Conservation (phyloP, 2,797 vertebrate genomes). For the Liasis olivaceus region DNA sequence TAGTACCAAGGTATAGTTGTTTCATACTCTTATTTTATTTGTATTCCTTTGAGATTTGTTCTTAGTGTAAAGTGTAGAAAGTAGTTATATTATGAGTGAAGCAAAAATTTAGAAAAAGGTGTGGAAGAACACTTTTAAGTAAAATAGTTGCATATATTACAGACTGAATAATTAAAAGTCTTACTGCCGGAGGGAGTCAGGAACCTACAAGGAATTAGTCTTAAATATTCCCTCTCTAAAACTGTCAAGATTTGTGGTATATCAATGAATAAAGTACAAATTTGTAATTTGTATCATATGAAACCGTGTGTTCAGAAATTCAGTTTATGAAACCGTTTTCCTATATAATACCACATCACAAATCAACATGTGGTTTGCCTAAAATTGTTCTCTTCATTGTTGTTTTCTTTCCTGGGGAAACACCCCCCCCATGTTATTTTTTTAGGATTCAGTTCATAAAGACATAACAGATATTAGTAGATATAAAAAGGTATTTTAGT, state of each 20-base stretch:
- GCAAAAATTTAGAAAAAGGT: background rate
- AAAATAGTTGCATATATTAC: background rate
- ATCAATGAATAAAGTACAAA: background rate
- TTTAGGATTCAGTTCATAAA: background rate
- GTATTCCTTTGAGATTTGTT: background rate
- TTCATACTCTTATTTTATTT: background rate
- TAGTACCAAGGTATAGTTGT: slow-evolving; percentile 84
- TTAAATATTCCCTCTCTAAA: background rate
- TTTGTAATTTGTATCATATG: background rate
- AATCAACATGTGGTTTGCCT: background rate
- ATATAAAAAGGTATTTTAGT: background rate
- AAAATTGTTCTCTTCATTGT: background rate
- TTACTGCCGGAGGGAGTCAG: background rate
- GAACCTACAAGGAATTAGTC: too few relatives aligned
- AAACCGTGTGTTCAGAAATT: background rate
- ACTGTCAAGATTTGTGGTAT: background rate
- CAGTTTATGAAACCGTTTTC: background rate
- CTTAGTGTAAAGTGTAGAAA: background rate
- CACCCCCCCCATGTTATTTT: background rate
- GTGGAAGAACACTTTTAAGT: background rate
- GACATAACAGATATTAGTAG: background rate
- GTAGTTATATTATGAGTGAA: background rate
- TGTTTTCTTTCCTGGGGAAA: background rate
- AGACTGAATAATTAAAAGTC: background rate
- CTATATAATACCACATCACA: background rate